Percentiles rank a stretch among this genome's conserved stretches.
Conservation (phyloP, 2,797 vertebrate genomes). For the Setipinna tenuifilis region DNA sequence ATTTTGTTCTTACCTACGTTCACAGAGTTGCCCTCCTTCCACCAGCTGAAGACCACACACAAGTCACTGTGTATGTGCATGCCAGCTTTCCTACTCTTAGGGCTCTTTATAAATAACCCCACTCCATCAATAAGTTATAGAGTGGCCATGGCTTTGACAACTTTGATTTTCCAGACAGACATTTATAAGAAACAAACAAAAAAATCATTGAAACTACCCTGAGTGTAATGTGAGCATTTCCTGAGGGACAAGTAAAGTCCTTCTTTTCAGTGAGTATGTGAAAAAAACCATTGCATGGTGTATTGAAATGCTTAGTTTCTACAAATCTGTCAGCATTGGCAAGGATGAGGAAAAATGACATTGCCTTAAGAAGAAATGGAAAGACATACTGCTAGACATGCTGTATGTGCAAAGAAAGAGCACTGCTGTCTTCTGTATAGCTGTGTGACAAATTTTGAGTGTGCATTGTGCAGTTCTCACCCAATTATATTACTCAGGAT, state of each 20-base stretch:
- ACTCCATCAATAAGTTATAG: slow-evolving; percentile 31
- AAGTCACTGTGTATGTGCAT: slow-evolving; percentile 31
- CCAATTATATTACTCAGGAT: not conserved
- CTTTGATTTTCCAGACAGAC: slow-evolving; percentile 5
- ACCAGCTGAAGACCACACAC: slow-evolving; percentile 54
- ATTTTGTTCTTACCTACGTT: slow-evolving; percentile 24
- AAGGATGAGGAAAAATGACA: not conserved
- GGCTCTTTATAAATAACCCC: slow-evolving; percentile 40
- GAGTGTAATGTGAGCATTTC: slow-evolving; percentile 1
- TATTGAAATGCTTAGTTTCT: not conserved
- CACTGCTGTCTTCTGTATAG: not conserved
- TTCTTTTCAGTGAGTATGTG: not conserved
- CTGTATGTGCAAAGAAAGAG: not conserved
- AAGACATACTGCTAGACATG: not conserved
- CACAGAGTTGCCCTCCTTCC: slow-evolving; percentile 30
- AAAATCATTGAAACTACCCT: not conserved
- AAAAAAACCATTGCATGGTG: not conserved
- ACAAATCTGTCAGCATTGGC: slow-evolving; percentile 1
- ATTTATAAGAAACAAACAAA: not conserved
- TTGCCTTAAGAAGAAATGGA: not conserved
- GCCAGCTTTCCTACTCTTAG: slow-evolving; percentile 36
- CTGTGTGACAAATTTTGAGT: not conserved
- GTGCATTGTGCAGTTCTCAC: not conserved
- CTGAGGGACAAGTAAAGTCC: not conserved
- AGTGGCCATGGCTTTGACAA: slow-evolving; percentile 30